A percentile compares a stretch with the other conserved stretches of the same genome.
These are phyloP conservation scores for Tokudaia muenninki DNA, from an alignment of 2,797 vertebrate species.

Conservation along the genomic window DNA sequence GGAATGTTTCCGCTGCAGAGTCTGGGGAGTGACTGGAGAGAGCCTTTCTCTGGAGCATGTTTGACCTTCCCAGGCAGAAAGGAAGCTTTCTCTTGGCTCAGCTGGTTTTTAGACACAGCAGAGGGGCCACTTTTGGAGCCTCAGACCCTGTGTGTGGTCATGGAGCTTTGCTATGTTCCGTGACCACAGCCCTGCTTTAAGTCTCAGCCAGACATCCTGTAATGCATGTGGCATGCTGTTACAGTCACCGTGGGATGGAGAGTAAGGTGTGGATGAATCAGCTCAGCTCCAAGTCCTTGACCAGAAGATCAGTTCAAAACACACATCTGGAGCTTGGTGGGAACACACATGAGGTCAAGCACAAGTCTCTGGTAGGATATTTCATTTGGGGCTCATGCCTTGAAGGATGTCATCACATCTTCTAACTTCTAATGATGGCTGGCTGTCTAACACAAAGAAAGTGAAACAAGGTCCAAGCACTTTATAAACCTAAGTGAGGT, in stretches of 20 bases:
- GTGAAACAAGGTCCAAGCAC: background rate
- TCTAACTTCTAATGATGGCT: background rate
- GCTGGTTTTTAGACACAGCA: constrained; percentile 57
- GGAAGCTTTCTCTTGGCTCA: constrained; percentile 68
- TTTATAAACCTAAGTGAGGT: background rate
- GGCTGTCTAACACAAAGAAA: background rate
- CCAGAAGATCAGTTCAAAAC: background rate
- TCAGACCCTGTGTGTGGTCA: constrained; percentile 68
- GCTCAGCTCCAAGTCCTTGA: constrained; percentile 42
- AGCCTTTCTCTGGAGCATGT: constrained; percentile 58
- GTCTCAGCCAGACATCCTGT: constrained; percentile 55
- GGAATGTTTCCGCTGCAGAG: constrained; percentile 56
- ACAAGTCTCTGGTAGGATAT: background rate
- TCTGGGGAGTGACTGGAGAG: constrained; percentile 37
- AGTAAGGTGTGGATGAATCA: constrained; percentile 70
- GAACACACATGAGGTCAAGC: background rate
- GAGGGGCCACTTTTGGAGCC: constrained; percentile 24
- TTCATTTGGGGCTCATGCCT: background rate
- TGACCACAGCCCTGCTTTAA: constrained; percentile 37
- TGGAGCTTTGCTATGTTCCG: constrained; percentile 30
- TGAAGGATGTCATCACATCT: background rate
- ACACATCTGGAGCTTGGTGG: background rate
- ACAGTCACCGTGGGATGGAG: background rate
- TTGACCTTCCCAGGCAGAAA: constrained; percentile 55
- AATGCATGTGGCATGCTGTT: background rate